Base-by-base conservation (phyloP, 2,113 vertebrate species). In the Ceyx margarethae region DNA sequence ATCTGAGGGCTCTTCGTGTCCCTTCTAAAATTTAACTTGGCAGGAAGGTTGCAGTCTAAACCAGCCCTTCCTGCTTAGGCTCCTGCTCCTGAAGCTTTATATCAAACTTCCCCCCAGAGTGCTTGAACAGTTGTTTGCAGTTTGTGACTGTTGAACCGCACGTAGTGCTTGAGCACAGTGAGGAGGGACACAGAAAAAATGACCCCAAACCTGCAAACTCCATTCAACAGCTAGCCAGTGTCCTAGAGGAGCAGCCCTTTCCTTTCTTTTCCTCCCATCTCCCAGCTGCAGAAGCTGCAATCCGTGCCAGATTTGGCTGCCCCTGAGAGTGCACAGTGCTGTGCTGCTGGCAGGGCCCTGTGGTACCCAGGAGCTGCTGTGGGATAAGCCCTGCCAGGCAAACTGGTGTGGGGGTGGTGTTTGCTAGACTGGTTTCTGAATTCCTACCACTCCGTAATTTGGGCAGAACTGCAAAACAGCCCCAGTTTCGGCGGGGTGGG, bases 131-230 rank as follows among this genome's bases (percentile, higher is more conserved):
- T 42, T 50, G 62, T 79, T 82, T 4, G 81, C 25, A 20, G 67
- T 54, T 81, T 5, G 0, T 0, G 0, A 56, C 20, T 15, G 14
- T 8, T 1, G 1, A 46, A 22, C 66, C n/a, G 29, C 1, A 3
- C 0, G 0, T 25, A 21, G n/a, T 12, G 9, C 23, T 71, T 33
- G 11, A 56, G 10, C 2, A 1, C 0, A 7, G 54, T 1, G 10
- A 81, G 42, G 53, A 69, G 50, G 79, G 69, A 72, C 54, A 50
- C 61, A 23, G 65, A 57, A 22, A 75, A 74, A 60, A 31, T 0
- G 3, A 76, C 57, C 81, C 56, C 65, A 71, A 74, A 73, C 25
- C 26, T 65, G 9, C 10, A 11, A 43, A 42, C 58, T 37, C 37
- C 25, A n/a, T 72, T 65, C 1, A 48, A 22, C 26, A 58, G 48